Evolutionary conservation across 2,888 invertebrate species (phyloP).

Genomic region (Glaucopsyche alexis): DNA sequence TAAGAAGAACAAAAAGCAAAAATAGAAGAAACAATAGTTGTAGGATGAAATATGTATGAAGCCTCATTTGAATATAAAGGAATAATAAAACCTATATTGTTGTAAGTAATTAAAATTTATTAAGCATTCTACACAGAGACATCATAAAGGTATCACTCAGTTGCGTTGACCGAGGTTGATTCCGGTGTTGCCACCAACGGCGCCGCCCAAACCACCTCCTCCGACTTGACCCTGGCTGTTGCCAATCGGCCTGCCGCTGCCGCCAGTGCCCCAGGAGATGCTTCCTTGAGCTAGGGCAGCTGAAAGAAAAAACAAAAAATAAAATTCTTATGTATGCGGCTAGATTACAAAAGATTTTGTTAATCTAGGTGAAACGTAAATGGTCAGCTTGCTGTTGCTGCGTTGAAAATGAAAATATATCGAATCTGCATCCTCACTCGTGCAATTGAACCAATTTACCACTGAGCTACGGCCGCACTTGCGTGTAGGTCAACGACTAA

Average conservation of each 20-base stretch:
- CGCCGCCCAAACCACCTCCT: neutral
- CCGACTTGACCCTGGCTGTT: neutral
- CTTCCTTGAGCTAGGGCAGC: neutral
- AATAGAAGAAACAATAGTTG: no score
- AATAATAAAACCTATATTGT: neutral
- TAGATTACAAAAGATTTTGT: no score
- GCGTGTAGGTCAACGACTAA: no score
- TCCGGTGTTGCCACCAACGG: neutral
- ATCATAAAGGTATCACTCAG: neutral
- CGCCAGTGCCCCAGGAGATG: neutral
- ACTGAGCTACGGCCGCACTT: no score
- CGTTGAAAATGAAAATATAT: no score
- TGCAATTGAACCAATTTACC: no score
- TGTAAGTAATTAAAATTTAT: conserved; percentile 1
- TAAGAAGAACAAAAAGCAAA: no score
- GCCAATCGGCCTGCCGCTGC: neutral
- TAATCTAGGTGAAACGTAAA: no score
- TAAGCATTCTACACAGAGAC: neutral
- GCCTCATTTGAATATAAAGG: neutral
- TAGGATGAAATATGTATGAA: neutral
- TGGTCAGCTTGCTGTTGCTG: no score
- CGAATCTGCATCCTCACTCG: no score
- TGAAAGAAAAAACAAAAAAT: neutral
- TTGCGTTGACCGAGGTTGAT: neutral
- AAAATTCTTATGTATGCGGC: no score